phyloP scores from a whole-genome alignment of 1,140 invertebrate genomes.

The Panonychus citri region DNA sequence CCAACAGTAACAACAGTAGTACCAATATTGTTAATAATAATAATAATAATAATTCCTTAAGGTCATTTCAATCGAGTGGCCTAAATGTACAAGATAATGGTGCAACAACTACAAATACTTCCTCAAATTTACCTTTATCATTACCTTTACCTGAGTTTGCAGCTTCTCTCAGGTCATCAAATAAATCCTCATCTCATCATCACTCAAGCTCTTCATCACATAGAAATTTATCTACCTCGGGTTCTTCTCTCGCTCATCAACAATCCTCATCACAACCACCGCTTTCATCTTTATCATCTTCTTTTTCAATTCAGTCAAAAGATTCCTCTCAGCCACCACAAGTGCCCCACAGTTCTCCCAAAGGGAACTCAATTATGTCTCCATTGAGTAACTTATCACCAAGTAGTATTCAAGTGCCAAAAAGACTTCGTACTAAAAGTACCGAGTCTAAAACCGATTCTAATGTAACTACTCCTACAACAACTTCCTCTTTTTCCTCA shows the following conservation, averaged over 20 bases:
- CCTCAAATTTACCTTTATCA: constrained; percentile 32
- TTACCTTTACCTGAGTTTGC: constrained; percentile 63
- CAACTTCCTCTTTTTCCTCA: background rate
- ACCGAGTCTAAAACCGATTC: constrained; percentile 6
- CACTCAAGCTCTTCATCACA: background rate
- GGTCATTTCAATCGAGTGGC: background rate
- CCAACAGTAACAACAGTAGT: background rate
- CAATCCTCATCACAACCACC: background rate
- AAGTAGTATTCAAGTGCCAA: background rate
- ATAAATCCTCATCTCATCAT: constrained; percentile 1
- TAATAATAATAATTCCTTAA: background rate
- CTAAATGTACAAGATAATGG: background rate
- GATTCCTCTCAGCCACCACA: background rate
- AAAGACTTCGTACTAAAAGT: constrained; percentile 1
- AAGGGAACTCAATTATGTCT: constrained; percentile 8
- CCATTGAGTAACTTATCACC: constrained; percentile 9
- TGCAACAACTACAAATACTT: constrained; percentile 4
- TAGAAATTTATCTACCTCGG: background rate
- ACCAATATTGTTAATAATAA: background rate
- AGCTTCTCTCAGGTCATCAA: constrained; percentile 23
- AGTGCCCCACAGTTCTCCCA: constrained; percentile 5
- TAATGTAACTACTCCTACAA: background rate
- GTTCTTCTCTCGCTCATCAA: background rate
- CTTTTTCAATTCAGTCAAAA: too few relatives aligned
- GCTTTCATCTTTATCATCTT: background rate